Percentiles rank a stretch among this genome's conserved stretches.
phyloP scores from a whole-genome alignment of 2,888 invertebrate species.

The Nomada ruficornis region DNA sequence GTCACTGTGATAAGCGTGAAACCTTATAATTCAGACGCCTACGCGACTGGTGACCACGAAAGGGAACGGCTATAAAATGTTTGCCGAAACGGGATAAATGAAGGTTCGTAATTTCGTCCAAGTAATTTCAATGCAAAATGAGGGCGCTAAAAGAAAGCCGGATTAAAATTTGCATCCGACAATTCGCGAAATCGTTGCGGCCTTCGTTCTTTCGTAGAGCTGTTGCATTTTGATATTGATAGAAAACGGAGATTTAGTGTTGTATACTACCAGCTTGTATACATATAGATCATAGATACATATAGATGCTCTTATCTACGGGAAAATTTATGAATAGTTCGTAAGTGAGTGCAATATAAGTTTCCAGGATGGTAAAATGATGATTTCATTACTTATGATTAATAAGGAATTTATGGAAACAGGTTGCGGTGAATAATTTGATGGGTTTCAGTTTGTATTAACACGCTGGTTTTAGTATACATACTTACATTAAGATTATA shows the following conservation, averaged over 20 bases:
- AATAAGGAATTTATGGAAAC: no score
- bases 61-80: conserved; percentile 10
- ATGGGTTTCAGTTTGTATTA: no score
- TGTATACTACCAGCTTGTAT: background rate
- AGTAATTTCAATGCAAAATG: conserved; percentile 17
- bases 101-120: conserved; percentile 11
- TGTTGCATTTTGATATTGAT: background rate
- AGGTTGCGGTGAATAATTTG: no score
- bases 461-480: no score
- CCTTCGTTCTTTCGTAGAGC: background rate
- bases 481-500: no score
- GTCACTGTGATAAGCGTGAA: conserved; percentile 14
- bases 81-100: conserved; percentile 6
- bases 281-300: no score
- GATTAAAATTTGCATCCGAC: background rate
- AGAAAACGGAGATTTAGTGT: background rate
- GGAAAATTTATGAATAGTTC: no score
- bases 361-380: no score
- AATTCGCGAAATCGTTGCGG: background rate
- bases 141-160: background rate
- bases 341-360: no score
- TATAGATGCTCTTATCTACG: no score
- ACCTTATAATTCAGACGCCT: conserved; percentile 9
- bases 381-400: no score
- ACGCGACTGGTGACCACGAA: background rate